Base-by-base conservation (phyloP, 1,140 invertebrate genomes). In the Drosophila insularis region DNA sequence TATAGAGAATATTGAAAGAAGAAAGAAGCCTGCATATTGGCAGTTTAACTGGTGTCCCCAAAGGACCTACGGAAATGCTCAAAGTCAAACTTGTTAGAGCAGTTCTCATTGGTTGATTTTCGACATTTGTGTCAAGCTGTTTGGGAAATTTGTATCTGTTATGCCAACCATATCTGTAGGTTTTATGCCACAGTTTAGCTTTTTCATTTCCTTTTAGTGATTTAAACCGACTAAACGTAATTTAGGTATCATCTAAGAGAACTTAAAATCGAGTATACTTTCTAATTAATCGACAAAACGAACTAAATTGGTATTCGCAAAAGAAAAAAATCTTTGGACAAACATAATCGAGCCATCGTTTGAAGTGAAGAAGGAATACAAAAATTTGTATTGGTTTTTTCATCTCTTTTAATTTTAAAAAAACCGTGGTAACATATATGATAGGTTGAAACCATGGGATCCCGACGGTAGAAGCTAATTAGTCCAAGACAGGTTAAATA, bases 1-100 rank as follows among this genome's bases (percentile, higher is more conserved):
- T 27, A 27, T 27, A 6, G 27, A 27, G 27, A 27, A 27, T 27
- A 27, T 27, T 27, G 27, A 27, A 27, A 27, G 27, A 27, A 6
- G 7, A 54, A 59, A 65, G 27, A 39, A 63, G 43, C 43, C 43
- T 46, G 69, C 54, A 53, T 11, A 43, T 43, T 35, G 65, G 21
- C 50, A 64, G 10, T 55, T 40, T 37, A 59, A 59, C 68, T 58
- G 61, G 13, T 32, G n/a, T 8, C 13, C 59, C 23, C 17, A 37
- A 50, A 31, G 54, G 23, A 17, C 63, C 43, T 50, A 50, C 43
- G 8, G 3, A 50, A 50, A 50, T 58, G 8, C 54, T 40, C 46
- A 39, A 50, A 11, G 8, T 11, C 43, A 50, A 17, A n/a, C 17
- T 4, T 11, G 43, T 50, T 58, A 19, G 31, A 50, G 11, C 31